Evolutionary conservation across 2,113 vertebrate genomes (phyloP).

Genomic region (Morone chrysops): DNA sequence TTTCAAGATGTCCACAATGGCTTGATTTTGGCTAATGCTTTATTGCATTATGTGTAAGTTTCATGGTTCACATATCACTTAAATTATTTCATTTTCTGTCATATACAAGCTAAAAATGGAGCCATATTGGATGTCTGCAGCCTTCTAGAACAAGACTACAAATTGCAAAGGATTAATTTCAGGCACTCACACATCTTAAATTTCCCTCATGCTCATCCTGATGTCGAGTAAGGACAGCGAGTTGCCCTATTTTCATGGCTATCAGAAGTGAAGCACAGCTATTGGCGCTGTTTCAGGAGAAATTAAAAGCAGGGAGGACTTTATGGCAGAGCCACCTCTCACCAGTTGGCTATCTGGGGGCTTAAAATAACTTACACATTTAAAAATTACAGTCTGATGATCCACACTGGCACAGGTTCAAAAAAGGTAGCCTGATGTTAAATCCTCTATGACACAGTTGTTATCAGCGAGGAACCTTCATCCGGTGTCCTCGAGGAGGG

Average conservation of each 20-base stretch:
- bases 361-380: slow-evolving; percentile 56
- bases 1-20: slow-evolving; percentile 40
- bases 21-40: slow-evolving; percentile 36
- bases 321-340: slow-evolving; percentile 49
- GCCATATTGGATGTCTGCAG: slow-evolving; percentile 8
- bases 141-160: slow-evolving; percentile 35
- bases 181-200: slow-evolving; percentile 36
- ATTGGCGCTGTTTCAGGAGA: slow-evolving; percentile 56
- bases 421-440: slow-evolving; percentile 38
- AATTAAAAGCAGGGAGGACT: slow-evolving; percentile 46
- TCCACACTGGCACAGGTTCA: slow-evolving; percentile 43
- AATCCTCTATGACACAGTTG: slow-evolving; percentile 37
- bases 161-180: slow-evolving; percentile 52
- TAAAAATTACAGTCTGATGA: slow-evolving; percentile 55
- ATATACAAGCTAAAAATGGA: slow-evolving; percentile 20
- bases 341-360: slow-evolving; percentile 50
- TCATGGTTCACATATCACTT: slow-evolving; percentile 40
- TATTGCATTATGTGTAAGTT: slow-evolving; percentile 9
- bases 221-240: slow-evolving; percentile 54
- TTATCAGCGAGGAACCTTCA: slow-evolving; percentile 22
- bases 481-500: slow-evolving; percentile 12
- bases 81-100: slow-evolving; percentile 34
- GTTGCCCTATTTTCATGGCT: slow-evolving; percentile 59
- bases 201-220: slow-evolving; percentile 24
- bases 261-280: slow-evolving; percentile 45